Evolutionary conservation across 2,113 vertebrate genomes (phyloP).

Genomic region (Psephotus haematonotus): DNA sequence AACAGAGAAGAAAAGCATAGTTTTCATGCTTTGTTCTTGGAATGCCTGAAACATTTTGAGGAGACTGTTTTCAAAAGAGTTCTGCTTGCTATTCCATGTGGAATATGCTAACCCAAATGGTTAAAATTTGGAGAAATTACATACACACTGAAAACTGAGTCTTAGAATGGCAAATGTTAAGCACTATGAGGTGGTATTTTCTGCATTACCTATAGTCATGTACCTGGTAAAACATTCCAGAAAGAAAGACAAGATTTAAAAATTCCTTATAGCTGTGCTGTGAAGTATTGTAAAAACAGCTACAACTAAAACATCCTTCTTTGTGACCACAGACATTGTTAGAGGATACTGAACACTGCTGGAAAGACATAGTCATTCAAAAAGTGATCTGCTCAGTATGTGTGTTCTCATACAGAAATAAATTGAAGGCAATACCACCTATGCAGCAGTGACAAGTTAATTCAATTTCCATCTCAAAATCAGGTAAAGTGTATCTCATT

Average conservation of each 20-base stretch:
- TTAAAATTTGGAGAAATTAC: neutral
- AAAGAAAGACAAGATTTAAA: neutral
- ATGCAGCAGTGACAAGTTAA: constrained; percentile 47
- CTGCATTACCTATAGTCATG: neutral
- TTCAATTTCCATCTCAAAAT: constrained; percentile 56
- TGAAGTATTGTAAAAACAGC: constrained; percentile 19
- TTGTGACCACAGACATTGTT: neutral
- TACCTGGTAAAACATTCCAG: neutral
- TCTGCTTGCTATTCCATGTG: neutral
- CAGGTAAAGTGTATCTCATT: constrained; percentile 61
- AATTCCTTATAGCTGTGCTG: constrained; percentile 13
- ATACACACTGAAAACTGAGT: neutral
- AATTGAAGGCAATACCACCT: constrained; percentile 28
- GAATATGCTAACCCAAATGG: neutral
- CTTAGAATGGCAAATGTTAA: neutral
- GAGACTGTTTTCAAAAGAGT: neutral
- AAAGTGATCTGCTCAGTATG: neutral
- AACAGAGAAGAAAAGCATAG: neutral
- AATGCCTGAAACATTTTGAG: neutral
- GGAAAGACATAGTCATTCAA: constrained; percentile 4
- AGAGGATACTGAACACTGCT: neutral
- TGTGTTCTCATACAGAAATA: constrained; percentile 15
- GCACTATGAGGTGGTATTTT: neutral
- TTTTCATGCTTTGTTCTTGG: neutral
- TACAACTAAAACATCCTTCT: neutral